These are phyloP conservation scores for Helicoverpa zea DNA, from an alignment of 1,140 invertebrate species.

Conservation along the genomic window DNA sequence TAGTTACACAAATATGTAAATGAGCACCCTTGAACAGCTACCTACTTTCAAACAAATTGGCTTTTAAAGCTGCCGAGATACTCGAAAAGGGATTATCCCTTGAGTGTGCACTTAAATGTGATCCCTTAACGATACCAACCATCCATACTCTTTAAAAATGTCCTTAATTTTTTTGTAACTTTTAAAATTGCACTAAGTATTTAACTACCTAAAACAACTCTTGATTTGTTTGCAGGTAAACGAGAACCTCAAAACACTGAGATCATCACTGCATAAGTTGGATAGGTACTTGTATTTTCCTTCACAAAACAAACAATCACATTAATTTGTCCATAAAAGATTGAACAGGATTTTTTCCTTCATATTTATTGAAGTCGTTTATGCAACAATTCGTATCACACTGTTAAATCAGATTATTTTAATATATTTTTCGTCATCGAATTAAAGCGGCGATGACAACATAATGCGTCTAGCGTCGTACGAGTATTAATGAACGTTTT, in stretches of 20 bases:
- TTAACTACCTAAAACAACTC: neutral
- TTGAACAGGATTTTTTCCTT: no score
- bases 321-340: neutral
- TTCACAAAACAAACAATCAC: conserved; percentile 1
- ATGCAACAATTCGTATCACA: neutral
- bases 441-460: conserved; percentile 13
- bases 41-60: conserved; percentile 45
- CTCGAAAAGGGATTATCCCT: conserved; percentile 47
- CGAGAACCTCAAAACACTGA: conserved; percentile 11
- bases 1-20: conserved; percentile 45
- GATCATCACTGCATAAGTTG: neutral
- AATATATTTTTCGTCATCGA: conserved; percentile 14
- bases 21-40: conserved; percentile 36
- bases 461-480: conserved; percentile 24
- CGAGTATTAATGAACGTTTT: conserved; percentile 39
- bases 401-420: conserved; percentile 6
- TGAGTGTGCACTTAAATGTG: conserved; percentile 44
- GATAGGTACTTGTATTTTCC: neutral
- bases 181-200: neutral
- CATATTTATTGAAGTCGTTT: no score
- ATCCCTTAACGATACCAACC: conserved; percentile 31
- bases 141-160: conserved; percentile 23
- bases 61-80: conserved; percentile 49
- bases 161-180: neutral
- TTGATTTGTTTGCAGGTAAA: neutral